Evolutionary conservation across 2,113 vertebrate genomes (phyloP), one percentile per base, ranked within the genome.

Genomic region (Lichenostomus cassidix): DNA sequence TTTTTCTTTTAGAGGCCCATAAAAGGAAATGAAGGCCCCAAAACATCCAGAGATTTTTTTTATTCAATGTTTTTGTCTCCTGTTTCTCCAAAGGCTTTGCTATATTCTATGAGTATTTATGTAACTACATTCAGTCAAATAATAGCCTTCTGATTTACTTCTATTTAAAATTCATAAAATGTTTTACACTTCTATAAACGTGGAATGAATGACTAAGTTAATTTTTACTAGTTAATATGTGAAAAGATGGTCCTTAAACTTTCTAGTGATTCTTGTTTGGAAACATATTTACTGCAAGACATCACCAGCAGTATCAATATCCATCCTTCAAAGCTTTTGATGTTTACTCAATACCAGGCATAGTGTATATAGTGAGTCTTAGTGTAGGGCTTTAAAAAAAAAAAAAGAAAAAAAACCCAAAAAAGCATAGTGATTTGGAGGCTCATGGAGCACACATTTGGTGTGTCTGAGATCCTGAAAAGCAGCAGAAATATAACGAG

Each of bases 1-100:
- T 97, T 97, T 95, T 96, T 87, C 93, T 88, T 94, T 97, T 92
- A 74, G 92, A 97, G 91, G 95, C 78, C 97, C 98, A 96, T 98
- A 98, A 98, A 98, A 98, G 98, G 97, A 89, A 97, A 93, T 50
- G 87, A 60, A 96, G 92, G 95, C 86, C 74, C 58, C 35, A 70
- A 96, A 95, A 93, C 63, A 78, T 77, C 63, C 64, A 87, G 91
- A 90, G 80, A 22, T 95, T 78, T 80, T 89, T 70, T 50, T 87
- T 92, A 59, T 88, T 92, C 70, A 44, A 12, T 37, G 28, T 31
- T 95, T 91, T 83, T 87, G 7, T 70, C 64, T 87, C 39, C 16
- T 39, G 12, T 93, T 46, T 88, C 86, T 75, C 52, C 75, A 85
- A 93, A 89, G 47, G 53, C 71, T 96, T 86, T 69, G 25, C 89